A percentile compares a stretch with the other conserved stretches of the same genome.
Conservation (phyloP, 1,140 invertebrate genomes). For the Drosophila albomicans region DNA sequence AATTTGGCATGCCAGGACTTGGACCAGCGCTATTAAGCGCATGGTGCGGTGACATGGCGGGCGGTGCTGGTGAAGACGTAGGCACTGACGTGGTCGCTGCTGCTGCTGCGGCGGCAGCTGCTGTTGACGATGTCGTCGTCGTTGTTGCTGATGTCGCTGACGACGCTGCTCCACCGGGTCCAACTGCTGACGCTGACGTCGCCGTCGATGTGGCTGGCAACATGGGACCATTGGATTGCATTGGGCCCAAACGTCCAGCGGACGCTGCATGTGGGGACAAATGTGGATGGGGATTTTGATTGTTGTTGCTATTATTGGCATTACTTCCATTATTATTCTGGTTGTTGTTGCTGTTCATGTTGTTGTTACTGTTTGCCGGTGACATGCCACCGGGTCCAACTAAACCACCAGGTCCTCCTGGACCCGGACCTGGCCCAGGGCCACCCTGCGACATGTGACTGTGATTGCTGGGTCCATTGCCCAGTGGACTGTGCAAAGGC, state of each 20-base stretch:
- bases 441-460: slow-evolving; percentile 73
- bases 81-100: slow-evolving; percentile 79
- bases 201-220: slow-evolving; percentile 42
- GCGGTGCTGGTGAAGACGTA: slow-evolving; percentile 82
- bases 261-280: slow-evolving; percentile 62
- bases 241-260: slow-evolving; percentile 68
- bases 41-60: slow-evolving; percentile 81
- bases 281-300: slow-evolving; percentile 76
- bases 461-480: slow-evolving; percentile 77
- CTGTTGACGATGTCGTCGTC: slow-evolving; percentile 75
- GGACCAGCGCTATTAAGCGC: slow-evolving; percentile 75
- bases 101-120: slow-evolving; percentile 64
- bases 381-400: slow-evolving; percentile 73
- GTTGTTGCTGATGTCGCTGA: slow-evolving; percentile 38
- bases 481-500: slow-evolving; percentile 80
- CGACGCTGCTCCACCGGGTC: slow-evolving; percentile 25
- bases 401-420: slow-evolving; percentile 63
- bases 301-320: slow-evolving; percentile 74
- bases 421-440: slow-evolving; percentile 73
- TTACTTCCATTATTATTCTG: slow-evolving; percentile 52
- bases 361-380: slow-evolving; percentile 61
- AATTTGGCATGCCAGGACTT: slow-evolving; percentile 72
- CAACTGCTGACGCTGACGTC: slow-evolving; percentile 46
- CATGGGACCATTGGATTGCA: slow-evolving; percentile 75
- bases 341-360: slow-evolving; percentile 40